Evolutionary conservation across 2,888 invertebrate species (phyloP).

Genomic region (Rhodophaea formosa): DNA sequence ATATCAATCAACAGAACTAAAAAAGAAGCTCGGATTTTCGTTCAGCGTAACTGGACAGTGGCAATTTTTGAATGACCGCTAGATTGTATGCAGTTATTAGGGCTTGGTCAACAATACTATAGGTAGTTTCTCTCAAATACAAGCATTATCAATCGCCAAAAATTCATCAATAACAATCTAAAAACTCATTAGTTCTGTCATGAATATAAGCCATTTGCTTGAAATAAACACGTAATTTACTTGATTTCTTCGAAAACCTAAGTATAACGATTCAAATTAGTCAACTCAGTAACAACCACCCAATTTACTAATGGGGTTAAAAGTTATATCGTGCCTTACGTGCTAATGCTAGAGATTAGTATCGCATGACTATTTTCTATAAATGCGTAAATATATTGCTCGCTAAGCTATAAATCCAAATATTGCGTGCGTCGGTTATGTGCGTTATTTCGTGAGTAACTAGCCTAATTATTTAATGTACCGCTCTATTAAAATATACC

Average conservation of each 20-base stretch:
- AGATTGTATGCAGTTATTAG: too few species aligned
- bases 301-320: constrained; percentile 5
- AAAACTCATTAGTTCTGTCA: not conserved
- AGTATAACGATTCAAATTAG: not conserved
- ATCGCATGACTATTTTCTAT: constrained; percentile 26
- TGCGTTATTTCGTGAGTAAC: constrained; percentile 18
- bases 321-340: constrained; percentile 17
- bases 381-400: constrained; percentile 22
- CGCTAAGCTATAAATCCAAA: constrained; percentile 22
- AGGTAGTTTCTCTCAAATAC: too few species aligned
- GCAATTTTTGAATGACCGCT: too few species aligned
- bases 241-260: not conserved
- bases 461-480: constrained; percentile 11
- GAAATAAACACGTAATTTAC: not conserved
- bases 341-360: constrained; percentile 22
- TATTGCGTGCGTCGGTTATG: constrained; percentile 24
- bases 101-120: too few species aligned
- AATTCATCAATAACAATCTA: too few species aligned
- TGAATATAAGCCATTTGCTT: not conserved
- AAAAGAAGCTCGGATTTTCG: too few species aligned
- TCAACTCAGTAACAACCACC: constrained; percentile 1
- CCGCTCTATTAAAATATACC: not conserved
- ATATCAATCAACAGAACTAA: too few species aligned
- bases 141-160: too few species aligned
- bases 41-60: too few species aligned